Percentiles rank a stretch among this genome's conserved stretches.
Evolutionary conservation across 2,888 invertebrate species (phyloP).

Genomic region (Graphium colonna): DNA sequence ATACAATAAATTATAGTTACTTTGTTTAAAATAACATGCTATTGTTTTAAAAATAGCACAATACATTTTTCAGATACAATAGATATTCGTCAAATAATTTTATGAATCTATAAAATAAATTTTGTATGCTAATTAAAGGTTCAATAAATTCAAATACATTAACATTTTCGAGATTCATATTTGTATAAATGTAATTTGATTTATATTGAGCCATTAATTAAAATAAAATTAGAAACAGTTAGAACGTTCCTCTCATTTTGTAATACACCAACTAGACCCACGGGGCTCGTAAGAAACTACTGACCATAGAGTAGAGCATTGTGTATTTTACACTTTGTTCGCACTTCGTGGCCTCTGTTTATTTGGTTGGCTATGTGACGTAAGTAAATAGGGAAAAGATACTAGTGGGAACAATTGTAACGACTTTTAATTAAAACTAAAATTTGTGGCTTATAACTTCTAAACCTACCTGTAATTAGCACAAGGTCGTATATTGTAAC

Average conservation of each 20-base stretch:
- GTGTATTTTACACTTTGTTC: slow-evolving; percentile 22
- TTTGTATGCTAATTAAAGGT: no score
- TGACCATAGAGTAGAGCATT: slow-evolving; percentile 14
- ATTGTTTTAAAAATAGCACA: no score
- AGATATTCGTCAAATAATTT: no score
- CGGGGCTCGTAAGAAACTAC: slow-evolving; percentile 20
- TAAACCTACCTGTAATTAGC: no score
- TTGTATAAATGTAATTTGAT: slow-evolving; percentile 2
- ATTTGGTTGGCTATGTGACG: slow-evolving; percentile 9
- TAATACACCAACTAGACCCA: slow-evolving; percentile 18
- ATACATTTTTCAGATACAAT: no score
- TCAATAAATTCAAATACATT: no score
- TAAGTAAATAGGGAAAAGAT: neutral
- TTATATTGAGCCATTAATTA: slow-evolving; percentile 9
- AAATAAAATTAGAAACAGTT: slow-evolving; percentile 23
- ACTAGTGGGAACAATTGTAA: neutral
- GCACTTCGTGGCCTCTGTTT: slow-evolving; percentile 15
- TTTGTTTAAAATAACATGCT: no score
- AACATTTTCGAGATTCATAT: neutral
- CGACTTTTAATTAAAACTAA: neutral
- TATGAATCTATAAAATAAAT: no score
- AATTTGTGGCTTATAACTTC: neutral
- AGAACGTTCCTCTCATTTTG: slow-evolving; percentile 11
- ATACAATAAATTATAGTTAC: no score
- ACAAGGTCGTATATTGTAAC: no score